Base-by-base conservation (phyloP, 2,113 vertebrate genomes). In the Lynx canadensis region DNA sequence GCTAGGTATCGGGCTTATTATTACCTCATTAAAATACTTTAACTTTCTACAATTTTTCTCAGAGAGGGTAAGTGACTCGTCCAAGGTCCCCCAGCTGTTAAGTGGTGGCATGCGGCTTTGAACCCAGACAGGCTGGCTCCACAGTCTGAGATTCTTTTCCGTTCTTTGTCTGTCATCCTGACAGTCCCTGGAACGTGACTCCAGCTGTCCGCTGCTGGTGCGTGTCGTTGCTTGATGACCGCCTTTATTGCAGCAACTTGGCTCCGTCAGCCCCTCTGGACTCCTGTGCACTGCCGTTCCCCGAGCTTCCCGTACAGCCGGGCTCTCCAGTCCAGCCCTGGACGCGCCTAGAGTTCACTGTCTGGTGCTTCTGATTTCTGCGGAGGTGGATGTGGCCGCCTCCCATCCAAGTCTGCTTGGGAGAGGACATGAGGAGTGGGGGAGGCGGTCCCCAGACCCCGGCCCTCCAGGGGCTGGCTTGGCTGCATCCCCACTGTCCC, bases 231-330 rank as follows among this genome's bases (percentile, higher is more conserved):
- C 38, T 88, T 33, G 45, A 36, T 4, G 16, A 18, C 93, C 8
- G 0, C 31, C 33, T 76, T 85, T 95, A 48, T 68, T 31, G 85
- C 65, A 60, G 69, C 41, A 12, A 0, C 0, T 0, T 21, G 5
- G 45, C 38, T 10, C 76, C 80, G 25, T 87, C 55, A 66, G 94
- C 87, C 33, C 74, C 11, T 3, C 27, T 19, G 95, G 55, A 18
- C 85, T 31, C 73, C 3, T 87, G 63, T 80, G 14, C 50, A 18
- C 83, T n/a, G 71, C n/a, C 0, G 0, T 66, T 83, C 50, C 87
- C 4, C 2, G 21, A 1, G 0, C 50, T 31, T 71, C 71, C 60
- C 23, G 86, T 50, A 0, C 21, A 2, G n/a, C 0, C 0, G 68
- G 19, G 88, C 55, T 0, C 0, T 1, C 7, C 36, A 73, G n/a